Percentiles rank a stretch among this genome's conserved stretches.
phyloP scores from a whole-genome alignment of 2,113 vertebrate genomes.

The Paradoxurus hermaphroditus region DNA sequence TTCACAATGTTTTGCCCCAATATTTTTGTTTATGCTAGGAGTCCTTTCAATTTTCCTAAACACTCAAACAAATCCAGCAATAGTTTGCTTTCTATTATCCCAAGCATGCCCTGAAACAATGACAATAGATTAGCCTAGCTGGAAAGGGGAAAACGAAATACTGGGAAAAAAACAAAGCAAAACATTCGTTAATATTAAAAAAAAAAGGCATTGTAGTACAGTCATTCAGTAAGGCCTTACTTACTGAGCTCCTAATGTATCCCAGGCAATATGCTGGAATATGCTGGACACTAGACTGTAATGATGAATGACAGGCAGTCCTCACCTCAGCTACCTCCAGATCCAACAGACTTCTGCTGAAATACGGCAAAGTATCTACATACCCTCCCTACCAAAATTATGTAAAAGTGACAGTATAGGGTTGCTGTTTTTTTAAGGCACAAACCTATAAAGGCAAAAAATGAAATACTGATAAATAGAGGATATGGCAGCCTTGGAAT shows the following conservation, averaged over 20 bases:
- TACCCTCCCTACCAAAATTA: background rate
- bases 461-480: background rate
- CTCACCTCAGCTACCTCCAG: background rate
- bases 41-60: background rate
- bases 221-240: background rate
- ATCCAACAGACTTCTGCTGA: background rate
- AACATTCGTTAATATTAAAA: background rate
- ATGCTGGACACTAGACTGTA: background rate
- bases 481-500: background rate
- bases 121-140: background rate
- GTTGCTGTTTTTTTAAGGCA: background rate
- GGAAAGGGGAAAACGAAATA: background rate
- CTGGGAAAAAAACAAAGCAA: background rate
- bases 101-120: background rate
- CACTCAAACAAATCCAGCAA: background rate
- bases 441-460: background rate
- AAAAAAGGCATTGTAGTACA: background rate
- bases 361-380: background rate
- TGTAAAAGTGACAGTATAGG: background rate
- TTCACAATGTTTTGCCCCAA: background rate
- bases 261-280: background rate
- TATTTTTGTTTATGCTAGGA: background rate
- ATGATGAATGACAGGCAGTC: background rate
- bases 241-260: background rate
- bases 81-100: background rate